Percentiles rank a stretch among this genome's conserved stretches.
phyloP scores from a whole-genome alignment of 2,888 invertebrate genomes.

The Agrypnus murinus region DNA sequence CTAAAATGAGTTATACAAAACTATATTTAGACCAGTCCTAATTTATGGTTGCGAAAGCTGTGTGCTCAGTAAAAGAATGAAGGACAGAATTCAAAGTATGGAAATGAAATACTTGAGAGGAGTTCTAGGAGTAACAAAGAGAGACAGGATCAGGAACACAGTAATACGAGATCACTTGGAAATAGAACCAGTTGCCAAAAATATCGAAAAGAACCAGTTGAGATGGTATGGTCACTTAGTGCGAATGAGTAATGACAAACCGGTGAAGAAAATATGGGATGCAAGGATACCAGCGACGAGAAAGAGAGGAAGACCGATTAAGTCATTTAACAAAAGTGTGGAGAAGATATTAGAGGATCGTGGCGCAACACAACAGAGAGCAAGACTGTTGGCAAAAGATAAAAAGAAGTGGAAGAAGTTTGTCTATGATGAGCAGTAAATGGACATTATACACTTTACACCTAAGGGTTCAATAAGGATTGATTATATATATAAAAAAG shows the following conservation, averaged over 20 bases:
- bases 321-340: neutral
- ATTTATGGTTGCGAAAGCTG: too few relatives aligned
- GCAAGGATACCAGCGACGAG: neutral
- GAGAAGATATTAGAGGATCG: neutral
- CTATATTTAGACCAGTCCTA: too few relatives aligned
- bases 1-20: too few relatives aligned
- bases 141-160: neutral
- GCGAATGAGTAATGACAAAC: neutral
- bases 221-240: neutral
- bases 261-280: neutral
- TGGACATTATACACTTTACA: too few relatives aligned
- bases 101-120: neutral
- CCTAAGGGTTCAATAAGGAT: too few relatives aligned
- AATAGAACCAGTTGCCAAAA: neutral
- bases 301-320: neutral
- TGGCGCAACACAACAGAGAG: too few relatives aligned
- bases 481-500: too few relatives aligned
- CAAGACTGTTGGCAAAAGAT: too few relatives aligned
- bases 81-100: neutral
- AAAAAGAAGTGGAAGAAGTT: too few relatives aligned
- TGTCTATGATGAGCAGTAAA: too few relatives aligned
- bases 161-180: neutral
- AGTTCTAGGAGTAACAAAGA: neutral
- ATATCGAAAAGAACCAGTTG: neutral
- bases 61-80: neutral